Evolutionary conservation across 2,797 vertebrate species (phyloP).

Genomic region (Balearica regulorum): DNA sequence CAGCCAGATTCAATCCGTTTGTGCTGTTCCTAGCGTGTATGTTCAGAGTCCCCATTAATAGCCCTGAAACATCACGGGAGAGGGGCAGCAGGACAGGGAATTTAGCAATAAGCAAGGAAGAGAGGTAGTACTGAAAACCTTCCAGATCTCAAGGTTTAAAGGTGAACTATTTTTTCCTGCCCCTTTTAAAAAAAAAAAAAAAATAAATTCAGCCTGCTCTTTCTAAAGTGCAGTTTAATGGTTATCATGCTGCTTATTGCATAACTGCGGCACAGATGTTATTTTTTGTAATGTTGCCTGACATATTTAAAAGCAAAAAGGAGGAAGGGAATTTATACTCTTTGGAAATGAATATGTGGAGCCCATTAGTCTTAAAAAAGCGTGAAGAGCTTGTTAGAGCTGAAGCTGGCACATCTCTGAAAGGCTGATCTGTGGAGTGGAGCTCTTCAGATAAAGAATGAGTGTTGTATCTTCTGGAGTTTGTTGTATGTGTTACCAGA

Average conservation of each 20-base stretch:
- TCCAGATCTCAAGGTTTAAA: neutral
- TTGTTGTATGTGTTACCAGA: neutral
- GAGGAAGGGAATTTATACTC: conserved; percentile 36
- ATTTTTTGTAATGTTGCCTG: conserved; percentile 41
- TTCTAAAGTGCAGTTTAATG: neutral
- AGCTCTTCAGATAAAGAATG: conserved; percentile 7
- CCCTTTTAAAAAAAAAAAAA: neutral
- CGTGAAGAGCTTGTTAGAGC: conserved; percentile 55
- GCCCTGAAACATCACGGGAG: neutral
- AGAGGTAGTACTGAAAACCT: neutral
- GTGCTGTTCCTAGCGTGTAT: neutral
- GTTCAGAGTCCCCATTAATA: neutral
- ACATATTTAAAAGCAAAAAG: conserved; percentile 22
- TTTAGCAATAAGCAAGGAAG: neutral
- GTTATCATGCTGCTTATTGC: conserved; percentile 15
- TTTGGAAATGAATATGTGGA: conserved; percentile 43
- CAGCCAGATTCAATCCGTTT: neutral
- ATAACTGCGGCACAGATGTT: conserved; percentile 45
- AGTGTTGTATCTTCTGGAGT: neutral
- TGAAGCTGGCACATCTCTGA: neutral
- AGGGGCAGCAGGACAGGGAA: neutral
- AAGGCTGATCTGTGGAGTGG: conserved; percentile 2
- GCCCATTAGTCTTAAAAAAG: conserved; percentile 53
- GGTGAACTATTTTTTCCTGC: neutral
- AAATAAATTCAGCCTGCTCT: neutral